Base-by-base conservation (phyloP, 2,797 vertebrate species). In the Leptoclinus maculatus region DNA sequence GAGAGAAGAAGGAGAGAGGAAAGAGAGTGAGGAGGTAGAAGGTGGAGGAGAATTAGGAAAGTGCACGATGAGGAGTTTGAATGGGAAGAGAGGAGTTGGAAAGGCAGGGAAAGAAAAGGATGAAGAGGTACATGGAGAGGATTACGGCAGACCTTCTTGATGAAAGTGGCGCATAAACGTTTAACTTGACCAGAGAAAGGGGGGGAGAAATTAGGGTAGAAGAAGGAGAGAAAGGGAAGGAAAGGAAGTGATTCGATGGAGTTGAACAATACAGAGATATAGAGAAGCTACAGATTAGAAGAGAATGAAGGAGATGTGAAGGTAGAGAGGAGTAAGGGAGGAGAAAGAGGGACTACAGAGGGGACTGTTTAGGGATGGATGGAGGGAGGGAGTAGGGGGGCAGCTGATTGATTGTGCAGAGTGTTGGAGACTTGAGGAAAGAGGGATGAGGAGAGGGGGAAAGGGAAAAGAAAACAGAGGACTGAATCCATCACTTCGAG, bases 401-500 rank as follows among this genome's bases (percentile, higher is more conserved):
- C 64, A 77, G 69, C 88, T 93, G 92, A 94, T 93, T 95, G 91
- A 95, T 94, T 89, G 92, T 86, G 76, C 79, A 69, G 90, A 86
- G 92, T 89, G 83, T 86, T 91, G 68, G 91, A 92, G 90, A 94
- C 88, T 88, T 93, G 89, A 86, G 89, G 87, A 90, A 89, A 90
- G 88, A 87, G 82, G 81, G 88, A 88, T 83, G 84, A 89, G 75
- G 74, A 87, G 83, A 85, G 86, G 87, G 77, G 88, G 67, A 87
- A 75, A 87, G 82, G 80, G 90, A 94, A 90, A 88, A 85, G 83
- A 91, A 96, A 96, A 93, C 90, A 95, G 93, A 94, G 89, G 92
- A 93, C 93, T 93, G 95, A 94, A 96, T 96, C 95, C 94, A 96
- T 97, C 95, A 96, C 86, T 93, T 93, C 87, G 90, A 65, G 69